Base-by-base conservation (phyloP, 2,888 invertebrate species). In the Drosophila bunnanda region DNA sequence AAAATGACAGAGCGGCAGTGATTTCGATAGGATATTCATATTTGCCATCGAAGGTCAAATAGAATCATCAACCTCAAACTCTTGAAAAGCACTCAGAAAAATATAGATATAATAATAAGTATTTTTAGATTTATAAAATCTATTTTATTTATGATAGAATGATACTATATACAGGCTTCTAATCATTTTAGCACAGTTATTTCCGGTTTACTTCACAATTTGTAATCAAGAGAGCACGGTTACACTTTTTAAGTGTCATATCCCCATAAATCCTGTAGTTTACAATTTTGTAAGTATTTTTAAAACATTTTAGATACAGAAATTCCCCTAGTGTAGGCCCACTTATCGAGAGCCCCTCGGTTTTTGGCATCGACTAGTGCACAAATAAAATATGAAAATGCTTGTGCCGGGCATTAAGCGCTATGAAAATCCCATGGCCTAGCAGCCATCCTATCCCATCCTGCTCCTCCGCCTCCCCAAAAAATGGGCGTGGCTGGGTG, bases 361-460 rank as follows among this genome's bases (percentile, higher is more conserved):
- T 41, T 62, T 61, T 41, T 62, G 64, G 64, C 64, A 62, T 41
- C 64, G 39, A 62, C 46, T 62, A 55, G 68, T 46, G 53, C 46
- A 25, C 79, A 79, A 81, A 82, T 84, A 78, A 85, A 79, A 82
- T 86, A 83, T 80, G 87, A 80, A 83, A 85, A 82, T 79, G 71
- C 65, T 74, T 61, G 70, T 62, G 68, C 74, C 64, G 69, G 74
- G 80, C 78, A 78, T 80, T 77, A 77, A 86, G 74, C 67, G 82
- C 78, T 71, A 53, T 85, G 81, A 74, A 82, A 78, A 75, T 71
- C 75, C 65, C 43, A 64, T 52, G 61, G 22, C 36, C 39, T 22
- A 53, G 64, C 44, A 25, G 25, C 25, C 67, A 41, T 59, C 43
- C 64, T 67, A 41, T 59, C 43, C 64, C 57, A 57, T n/a, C 30